Conservation (phyloP, 2,888 invertebrate genomes). For the Oxytorus armatus region DNA sequence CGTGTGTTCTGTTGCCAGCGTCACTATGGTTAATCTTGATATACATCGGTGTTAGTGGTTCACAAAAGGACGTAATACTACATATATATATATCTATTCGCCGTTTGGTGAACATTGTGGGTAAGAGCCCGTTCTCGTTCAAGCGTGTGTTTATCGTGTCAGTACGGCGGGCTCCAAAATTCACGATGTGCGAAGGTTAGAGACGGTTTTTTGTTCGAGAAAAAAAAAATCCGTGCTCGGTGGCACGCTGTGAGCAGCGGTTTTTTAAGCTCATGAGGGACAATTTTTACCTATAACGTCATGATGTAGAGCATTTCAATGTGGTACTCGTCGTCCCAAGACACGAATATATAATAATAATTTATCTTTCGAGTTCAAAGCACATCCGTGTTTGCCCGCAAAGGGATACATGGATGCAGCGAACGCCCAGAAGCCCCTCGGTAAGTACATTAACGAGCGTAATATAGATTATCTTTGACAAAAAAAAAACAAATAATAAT, state of each 20-base stretch:
- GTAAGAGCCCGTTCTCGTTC: background rate
- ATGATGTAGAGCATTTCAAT: slow-evolving; percentile 61
- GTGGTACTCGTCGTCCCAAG: slow-evolving; percentile 39
- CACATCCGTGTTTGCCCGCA: slow-evolving; percentile 77
- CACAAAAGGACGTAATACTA: no score
- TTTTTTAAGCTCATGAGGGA: slow-evolving; percentile 39
- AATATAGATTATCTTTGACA: slow-evolving; percentile 2
- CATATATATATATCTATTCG: no score
- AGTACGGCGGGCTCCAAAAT: background rate
- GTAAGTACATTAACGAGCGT: slow-evolving; percentile 72
- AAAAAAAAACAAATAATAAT: background rate
- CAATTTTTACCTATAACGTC: slow-evolving; percentile 34
- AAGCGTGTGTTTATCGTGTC: slow-evolving; percentile 9
- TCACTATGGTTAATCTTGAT: no score
- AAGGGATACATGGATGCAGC: slow-evolving; percentile 82
- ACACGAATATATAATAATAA: slow-evolving; percentile 55
- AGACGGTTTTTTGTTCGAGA: slow-evolving; percentile 26
- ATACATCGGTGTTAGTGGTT: no score
- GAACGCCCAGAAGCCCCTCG: slow-evolving; percentile 80
- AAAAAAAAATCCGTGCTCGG: slow-evolving; percentile 29
- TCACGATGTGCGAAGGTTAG: slow-evolving; percentile 69
- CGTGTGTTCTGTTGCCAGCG: no score
- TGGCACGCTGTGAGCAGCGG: slow-evolving; percentile 44
- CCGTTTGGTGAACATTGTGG: slow-evolving; percentile 14
- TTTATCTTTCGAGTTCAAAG: slow-evolving; percentile 52